phyloP scores from a whole-genome alignment of 2,888 invertebrate genomes.

The Argyresthia goedartella region DNA sequence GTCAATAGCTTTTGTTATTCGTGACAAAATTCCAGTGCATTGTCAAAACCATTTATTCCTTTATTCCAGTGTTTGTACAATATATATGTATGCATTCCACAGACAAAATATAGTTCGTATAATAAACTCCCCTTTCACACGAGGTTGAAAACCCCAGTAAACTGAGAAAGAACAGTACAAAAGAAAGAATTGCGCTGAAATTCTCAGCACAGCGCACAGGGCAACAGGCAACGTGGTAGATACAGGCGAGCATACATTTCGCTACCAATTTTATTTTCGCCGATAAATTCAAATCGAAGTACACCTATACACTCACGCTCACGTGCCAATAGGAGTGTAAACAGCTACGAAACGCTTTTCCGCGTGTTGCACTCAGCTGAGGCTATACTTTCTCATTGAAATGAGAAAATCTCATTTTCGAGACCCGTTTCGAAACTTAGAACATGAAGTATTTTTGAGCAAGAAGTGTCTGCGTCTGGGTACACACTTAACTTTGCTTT shows the following conservation, averaged over 20 bases:
- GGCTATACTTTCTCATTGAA: background rate
- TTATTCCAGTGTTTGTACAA: no score
- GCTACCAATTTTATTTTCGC: conserved; percentile 1
- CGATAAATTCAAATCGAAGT: conserved; percentile 34
- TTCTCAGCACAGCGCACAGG: background rate
- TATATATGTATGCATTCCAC: no score
- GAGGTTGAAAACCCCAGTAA: no score
- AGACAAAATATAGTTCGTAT: no score
- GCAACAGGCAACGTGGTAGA: background rate
- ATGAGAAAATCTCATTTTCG: background rate
- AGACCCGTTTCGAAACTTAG: background rate
- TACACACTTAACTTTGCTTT: no score
- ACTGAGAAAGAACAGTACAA: background rate
- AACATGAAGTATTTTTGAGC: background rate
- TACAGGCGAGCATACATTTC: background rate
- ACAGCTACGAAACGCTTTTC: background rate
- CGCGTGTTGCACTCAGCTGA: background rate
- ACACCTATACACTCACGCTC: conserved; percentile 12
- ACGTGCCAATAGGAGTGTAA: conserved; percentile 9
- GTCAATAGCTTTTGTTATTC: no score
- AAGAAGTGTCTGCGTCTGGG: background rate
- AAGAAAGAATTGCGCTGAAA: background rate
- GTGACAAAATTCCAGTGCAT: no score
- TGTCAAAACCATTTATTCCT: no score
- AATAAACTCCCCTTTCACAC: no score